Base-by-base conservation (phyloP, 2,888 invertebrate species). In the Myopa testacea region DNA sequence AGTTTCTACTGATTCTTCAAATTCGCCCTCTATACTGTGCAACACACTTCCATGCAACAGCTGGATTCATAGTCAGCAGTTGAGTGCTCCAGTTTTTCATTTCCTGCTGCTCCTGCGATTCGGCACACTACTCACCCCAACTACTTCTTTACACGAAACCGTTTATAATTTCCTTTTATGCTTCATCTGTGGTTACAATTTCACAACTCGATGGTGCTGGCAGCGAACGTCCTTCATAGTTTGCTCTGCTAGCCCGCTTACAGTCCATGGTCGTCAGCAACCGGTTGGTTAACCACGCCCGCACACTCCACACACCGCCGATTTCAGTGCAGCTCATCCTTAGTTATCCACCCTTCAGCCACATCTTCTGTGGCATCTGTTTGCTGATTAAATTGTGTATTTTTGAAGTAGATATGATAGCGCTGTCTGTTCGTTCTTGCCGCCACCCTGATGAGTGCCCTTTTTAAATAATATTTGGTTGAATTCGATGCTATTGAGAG, bases 341-440 rank as follows among this genome's bases (percentile, higher is more conserved):
- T 8, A 50, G 10, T 14, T 14, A n/a, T 16, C 14, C 16, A 8
- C 6, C 12, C 16, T 50, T 14, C 45, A n/a, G 50, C 4, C 26
- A 14, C 16, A 19, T 6, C 67, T 60, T 68, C 68, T 58, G 69
- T n/a, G 70, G 69, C 76, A 76, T 76, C 76, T 76, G 76, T 76
- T 76, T 69, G 70, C 70, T 37, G 69, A 76, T 69, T 76, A 55
- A 50, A 63, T 52, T 74, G 34, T 65, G 10, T 74, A 40, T 73
- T 60, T 55, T 37, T 26, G 50, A 52, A 58, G 60, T 40, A n/a
- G 26, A 69, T 69, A 26, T 26, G 26, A n/a, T 69, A 12, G 40
- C 52, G 34, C 26, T 5, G 5, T 55, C 10, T 45, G 1, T 2
- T 26, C 26, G 26, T 26, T 26, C 26, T 2, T 45, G 6, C 40